Evolutionary conservation across 2,888 invertebrate species (phyloP).

Genomic region (Drosophila longiperda): DNA sequence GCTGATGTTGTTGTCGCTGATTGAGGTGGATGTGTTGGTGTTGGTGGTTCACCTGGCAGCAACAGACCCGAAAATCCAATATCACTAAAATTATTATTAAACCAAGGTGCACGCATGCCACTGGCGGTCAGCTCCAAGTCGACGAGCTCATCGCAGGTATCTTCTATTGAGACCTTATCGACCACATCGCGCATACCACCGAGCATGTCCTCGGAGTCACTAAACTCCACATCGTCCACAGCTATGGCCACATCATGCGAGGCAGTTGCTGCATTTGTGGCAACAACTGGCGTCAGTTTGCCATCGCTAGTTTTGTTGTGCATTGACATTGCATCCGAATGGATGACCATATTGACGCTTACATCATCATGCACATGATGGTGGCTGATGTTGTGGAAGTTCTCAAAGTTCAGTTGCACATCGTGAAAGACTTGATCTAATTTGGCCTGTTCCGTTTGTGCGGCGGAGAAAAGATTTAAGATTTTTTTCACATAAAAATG

Average conservation of each 20-base stretch:
- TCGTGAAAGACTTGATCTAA: constrained; percentile 81
- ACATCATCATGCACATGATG: constrained; percentile 38
- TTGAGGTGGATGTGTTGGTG: constrained; percentile 21
- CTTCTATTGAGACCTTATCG: constrained; percentile 86
- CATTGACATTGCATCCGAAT: constrained; percentile 49
- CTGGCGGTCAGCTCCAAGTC: constrained; percentile 79
- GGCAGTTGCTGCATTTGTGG: constrained; percentile 27
- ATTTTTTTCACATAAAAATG: neutral
- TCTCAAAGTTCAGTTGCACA: constrained; percentile 82
- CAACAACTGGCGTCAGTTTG: constrained; percentile 45
- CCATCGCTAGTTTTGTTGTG: constrained; percentile 48
- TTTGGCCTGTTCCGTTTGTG: constrained; percentile 70
- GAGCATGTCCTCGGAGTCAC: constrained; percentile 94
- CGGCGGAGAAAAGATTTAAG: neutral
- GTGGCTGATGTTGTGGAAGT: constrained; percentile 70
- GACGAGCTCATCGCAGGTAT: constrained; percentile 84
- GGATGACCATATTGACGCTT: constrained; percentile 70
- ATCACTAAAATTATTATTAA: constrained; percentile 74
- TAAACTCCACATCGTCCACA: constrained; percentile 88
- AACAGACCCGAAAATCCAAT: constrained; percentile 72
- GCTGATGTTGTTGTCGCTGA: constrained; percentile 1
- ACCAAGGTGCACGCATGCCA: constrained; percentile 78
- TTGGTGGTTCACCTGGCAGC: constrained; percentile 66
- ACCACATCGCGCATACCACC: constrained; percentile 93
- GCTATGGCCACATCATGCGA: constrained; percentile 49